Evolutionary conservation across 2,797 vertebrate genomes (phyloP), one percentile per base, ranked within the genome.

Genomic region (Acanthis flammea): DNA sequence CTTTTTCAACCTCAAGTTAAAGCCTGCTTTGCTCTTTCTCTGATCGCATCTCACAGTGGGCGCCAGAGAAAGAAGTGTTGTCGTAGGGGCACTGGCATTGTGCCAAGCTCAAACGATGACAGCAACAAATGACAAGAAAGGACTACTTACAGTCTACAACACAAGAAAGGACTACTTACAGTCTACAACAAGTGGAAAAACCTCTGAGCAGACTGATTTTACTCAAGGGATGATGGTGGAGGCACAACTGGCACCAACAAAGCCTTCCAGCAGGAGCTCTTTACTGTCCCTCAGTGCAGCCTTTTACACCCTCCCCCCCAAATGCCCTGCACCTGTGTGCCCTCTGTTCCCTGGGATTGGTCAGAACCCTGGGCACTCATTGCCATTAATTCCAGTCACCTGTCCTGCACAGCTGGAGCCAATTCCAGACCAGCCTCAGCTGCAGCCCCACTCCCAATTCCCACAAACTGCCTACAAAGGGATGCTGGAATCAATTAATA

Each of bases 81-180:
- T n/a, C n/a, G n/a, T n/a, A n/a, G n/a, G n/a, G n/a, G n/a, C n/a
- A n/a, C n/a, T n/a, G n/a, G n/a, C n/a, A n/a, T n/a, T n/a, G n/a
- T n/a, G n/a, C n/a, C n/a, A n/a, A n/a, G n/a, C n/a, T n/a, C n/a
- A n/a, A n/a, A n/a, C n/a, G n/a, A n/a, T n/a, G n/a, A n/a, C n/a
- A n/a, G n/a, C n/a, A 45, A 54, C 66, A 95, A 94, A 85, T 45
- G 74, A 78, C 25, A 45, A 51, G 63, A 95, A 94, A 85, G 39
- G 25, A 75, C 33, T 80, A 25, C 22, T 74, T 92, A n/a, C 0
- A 55, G 44, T 17, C 53, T 85, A 44, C 3, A 41, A 66, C 0
- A 31, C 25, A 45, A 51, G 63, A 95, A 94, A 85, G 39, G 25
- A 75, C 33, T 80, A 25, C 22, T 74, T 92, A n/a, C 0, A 55